Evolutionary conservation across 2,888 invertebrate species (phyloP), one percentile per base, ranked within the genome.

Genomic region (Steinernema carpocapsae): DNA sequence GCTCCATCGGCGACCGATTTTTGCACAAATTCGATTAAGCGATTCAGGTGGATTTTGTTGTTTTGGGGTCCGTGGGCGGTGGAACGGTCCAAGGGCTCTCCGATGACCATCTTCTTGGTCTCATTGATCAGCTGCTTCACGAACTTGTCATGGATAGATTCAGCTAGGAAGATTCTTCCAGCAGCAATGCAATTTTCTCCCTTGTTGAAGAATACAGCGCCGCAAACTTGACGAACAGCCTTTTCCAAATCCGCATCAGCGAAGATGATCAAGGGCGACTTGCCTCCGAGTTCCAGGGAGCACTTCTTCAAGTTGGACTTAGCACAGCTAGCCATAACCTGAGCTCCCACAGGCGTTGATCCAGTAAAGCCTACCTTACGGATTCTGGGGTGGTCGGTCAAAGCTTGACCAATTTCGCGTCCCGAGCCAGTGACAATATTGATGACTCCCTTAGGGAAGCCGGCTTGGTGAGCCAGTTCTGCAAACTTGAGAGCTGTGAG

Each of bases 341-440:
- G 94, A 0, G 92, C 91, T 88, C 93, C 92, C 73, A 96, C 96
- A 64, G 95, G 92, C 79, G 96, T 97, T 76, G 95, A 95, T 29
- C 96, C 96, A 0, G 96, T 96, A 88, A 97, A 97, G 0, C 0
- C 96, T 0, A 97, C 89, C 87, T 96, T 96, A 78, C 95, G 90
- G 0, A 97, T 92, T 0, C 92, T 88, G 0, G 92, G 92, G 88
- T 96, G 95, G 80, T 92, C 92, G 0, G 94, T 93, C 37, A 97
- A 89, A 0, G 94, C 94, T 87, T 94, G 93, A 0, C 96, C 96
- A n/a, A 92, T 74, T 0, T 1, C 24, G 10, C 95, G 95, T 0
- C 95, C 95, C 88, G 92, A 92, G 0, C 97, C 97, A n/a, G 97
- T 94, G 0, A 99, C 89, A 14, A 97, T 92, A 90, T 97, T 97